Evolutionary conservation across 2,888 invertebrate species (phyloP).

Genomic region (Drosophila flavopinicola): DNA sequence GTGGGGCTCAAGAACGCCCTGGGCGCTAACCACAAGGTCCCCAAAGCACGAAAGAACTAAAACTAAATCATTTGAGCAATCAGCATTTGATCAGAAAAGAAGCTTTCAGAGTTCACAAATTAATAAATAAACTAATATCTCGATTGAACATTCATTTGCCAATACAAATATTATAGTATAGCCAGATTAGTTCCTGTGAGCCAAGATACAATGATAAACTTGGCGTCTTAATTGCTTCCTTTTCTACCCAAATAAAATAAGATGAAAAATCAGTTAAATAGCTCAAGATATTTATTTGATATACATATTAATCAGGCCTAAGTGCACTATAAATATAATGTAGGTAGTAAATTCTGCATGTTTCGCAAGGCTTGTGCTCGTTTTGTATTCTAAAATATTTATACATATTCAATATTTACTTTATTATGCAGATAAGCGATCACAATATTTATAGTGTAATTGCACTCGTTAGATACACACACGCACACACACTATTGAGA

Average conservation of each 20-base stretch:
- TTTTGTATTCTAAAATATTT: constrained; percentile 13
- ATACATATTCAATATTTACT: constrained; percentile 44
- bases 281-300: constrained; percentile 7
- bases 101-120: constrained; percentile 1
- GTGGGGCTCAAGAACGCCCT: constrained; percentile 48
- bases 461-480: constrained; percentile 14
- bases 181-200: no score
- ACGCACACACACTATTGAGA: constrained; percentile 9
- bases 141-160: constrained; percentile 5
- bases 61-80: constrained; percentile 35
- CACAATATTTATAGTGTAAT: constrained; percentile 48
- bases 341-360: constrained; percentile 14
- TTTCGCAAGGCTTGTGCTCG: constrained; percentile 5
- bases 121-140: not conserved
- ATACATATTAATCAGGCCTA: not conserved
- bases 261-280: no score
- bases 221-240: no score
- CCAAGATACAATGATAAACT: no score
- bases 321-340: not conserved
- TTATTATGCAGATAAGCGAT: constrained; percentile 38
- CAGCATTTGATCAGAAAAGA: constrained; percentile 11
- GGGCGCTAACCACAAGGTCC: constrained; percentile 32
- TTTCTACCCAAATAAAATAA: no score
- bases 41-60: constrained; percentile 24
- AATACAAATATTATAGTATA: constrained; percentile 5